Conservation (phyloP, 2,797 vertebrate genomes). For the Kryptopterus vitreolus region DNA sequence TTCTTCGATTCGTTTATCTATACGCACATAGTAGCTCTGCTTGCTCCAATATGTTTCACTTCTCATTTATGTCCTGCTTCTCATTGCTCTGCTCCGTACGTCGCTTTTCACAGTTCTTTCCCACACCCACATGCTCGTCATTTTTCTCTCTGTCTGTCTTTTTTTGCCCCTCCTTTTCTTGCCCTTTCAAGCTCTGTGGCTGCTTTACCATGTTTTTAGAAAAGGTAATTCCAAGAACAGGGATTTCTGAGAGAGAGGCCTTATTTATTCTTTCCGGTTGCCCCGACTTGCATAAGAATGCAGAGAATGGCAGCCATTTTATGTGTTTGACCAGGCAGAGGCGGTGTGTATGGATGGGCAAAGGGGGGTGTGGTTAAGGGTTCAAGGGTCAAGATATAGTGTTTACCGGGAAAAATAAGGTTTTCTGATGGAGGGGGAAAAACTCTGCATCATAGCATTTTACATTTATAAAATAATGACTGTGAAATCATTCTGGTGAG, state of each 20-base stretch:
- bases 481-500: not conserved
- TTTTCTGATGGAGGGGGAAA: no score
- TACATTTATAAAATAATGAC: not conserved
- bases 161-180: slow-evolving; percentile 10
- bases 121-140: slow-evolving; percentile 17
- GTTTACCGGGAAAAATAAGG: slow-evolving; percentile 52
- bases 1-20: not conserved
- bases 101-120: not conserved
- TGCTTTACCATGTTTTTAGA: slow-evolving; percentile 39
- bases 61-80: not conserved
- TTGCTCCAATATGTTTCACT: not conserved
- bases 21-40: not conserved
- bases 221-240: slow-evolving; percentile 46
- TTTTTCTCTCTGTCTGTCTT: slow-evolving; percentile 4
- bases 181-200: slow-evolving; percentile 6
- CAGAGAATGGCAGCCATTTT: slow-evolving; percentile 57
- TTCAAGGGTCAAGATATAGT: slow-evolving; percentile 55
- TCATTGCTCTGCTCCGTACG: not conserved
- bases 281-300: slow-evolving; percentile 63
- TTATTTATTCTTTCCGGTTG: slow-evolving; percentile 60
- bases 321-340: slow-evolving; percentile 34
- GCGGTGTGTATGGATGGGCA: slow-evolving; percentile 41
- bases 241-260: slow-evolving; percentile 37
- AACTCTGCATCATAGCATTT: not conserved
- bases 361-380: slow-evolving; percentile 44